These are phyloP conservation scores for Rhagium mordax DNA, from an alignment of 2,888 invertebrate species.

Conservation along the genomic window DNA sequence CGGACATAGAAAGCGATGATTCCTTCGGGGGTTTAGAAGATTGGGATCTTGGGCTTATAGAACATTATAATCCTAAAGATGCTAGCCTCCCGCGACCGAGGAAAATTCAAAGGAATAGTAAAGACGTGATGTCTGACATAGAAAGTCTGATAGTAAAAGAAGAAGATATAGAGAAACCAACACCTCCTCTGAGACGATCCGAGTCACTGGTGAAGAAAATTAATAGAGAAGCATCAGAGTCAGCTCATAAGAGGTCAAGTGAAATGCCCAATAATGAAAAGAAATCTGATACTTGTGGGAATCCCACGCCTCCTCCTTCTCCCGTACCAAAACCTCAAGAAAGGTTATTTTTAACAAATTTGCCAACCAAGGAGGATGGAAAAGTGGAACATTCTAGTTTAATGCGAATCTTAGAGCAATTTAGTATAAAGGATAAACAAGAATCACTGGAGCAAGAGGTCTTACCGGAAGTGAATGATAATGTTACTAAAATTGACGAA, in stretches of 20 bases:
- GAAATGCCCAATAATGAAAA: slow-evolving; percentile 17
- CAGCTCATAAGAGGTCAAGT: slow-evolving; percentile 40
- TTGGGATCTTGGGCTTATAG: slow-evolving; percentile 71
- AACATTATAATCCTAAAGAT: slow-evolving; percentile 69
- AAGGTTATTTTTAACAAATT: slow-evolving; percentile 28
- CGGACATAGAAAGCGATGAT: slow-evolving; percentile 69
- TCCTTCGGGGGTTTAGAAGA: slow-evolving; percentile 71
- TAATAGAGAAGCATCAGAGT: slow-evolving; percentile 55
- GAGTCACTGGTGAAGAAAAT: slow-evolving; percentile 65
- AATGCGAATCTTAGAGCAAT: slow-evolving; percentile 66
- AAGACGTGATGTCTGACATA: slow-evolving; percentile 61
- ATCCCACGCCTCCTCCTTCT: slow-evolving; percentile 61
- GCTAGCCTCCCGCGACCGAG: slow-evolving; percentile 66
- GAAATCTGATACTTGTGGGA: slow-evolving; percentile 32
- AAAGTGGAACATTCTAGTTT: slow-evolving; percentile 66
- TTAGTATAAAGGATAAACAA: slow-evolving; percentile 60
- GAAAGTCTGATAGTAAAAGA: slow-evolving; percentile 64
- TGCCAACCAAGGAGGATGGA: slow-evolving; percentile 56
- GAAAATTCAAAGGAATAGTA: slow-evolving; percentile 53
- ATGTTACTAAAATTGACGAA: slow-evolving; percentile 34
- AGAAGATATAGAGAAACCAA: slow-evolving; percentile 57
- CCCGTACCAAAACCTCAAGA: slow-evolving; percentile 48
- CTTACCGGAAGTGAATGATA: slow-evolving; percentile 25
- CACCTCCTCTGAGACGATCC: slow-evolving; percentile 60
- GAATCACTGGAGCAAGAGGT: slow-evolving; percentile 23